These are phyloP conservation scores for Drosophila histrio DNA, from an alignment of 2,888 invertebrate species.

Conservation along the genomic window DNA sequence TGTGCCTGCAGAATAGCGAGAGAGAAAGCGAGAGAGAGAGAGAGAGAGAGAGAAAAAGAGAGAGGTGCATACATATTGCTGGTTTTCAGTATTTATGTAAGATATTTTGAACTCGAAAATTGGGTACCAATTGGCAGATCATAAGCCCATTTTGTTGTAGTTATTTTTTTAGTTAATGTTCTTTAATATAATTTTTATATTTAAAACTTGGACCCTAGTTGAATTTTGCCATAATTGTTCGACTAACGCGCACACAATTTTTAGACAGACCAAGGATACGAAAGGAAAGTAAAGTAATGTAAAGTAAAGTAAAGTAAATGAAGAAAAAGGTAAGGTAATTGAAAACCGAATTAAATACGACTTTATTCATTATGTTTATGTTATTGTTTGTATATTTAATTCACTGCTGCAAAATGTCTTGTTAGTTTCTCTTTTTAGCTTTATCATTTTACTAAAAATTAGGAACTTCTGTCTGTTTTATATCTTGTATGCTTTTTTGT, in stretches of 20 bases:
- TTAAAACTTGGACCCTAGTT: constrained; percentile 81
- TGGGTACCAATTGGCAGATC: constrained; percentile 64
- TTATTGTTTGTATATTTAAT: constrained; percentile 51
- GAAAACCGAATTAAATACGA: constrained; percentile 3
- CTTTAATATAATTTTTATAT: constrained; percentile 61
- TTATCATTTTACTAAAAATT: constrained; percentile 74
- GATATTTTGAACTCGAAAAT: constrained; percentile 41
- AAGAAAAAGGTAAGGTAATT: constrained; percentile 41
- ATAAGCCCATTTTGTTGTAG: constrained; percentile 33
- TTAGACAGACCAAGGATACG: constrained; percentile 58
- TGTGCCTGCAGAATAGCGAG: constrained; percentile 1
- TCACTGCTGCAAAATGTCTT: constrained; percentile 72
- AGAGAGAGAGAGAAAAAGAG: constrained; percentile 29
- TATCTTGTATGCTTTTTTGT: constrained; percentile 45
- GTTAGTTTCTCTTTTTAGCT: constrained; percentile 56
- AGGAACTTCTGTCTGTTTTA: constrained; percentile 76
- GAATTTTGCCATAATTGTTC: constrained; percentile 69
- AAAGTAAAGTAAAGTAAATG: constrained; percentile 38
- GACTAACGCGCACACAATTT: constrained; percentile 53
- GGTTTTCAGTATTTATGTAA: constrained; percentile 19
- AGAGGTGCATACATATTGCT: constrained; percentile 24
- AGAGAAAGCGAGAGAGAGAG: not conserved
- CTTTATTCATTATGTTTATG: constrained; percentile 10
- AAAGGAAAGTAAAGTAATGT: constrained; percentile 40
- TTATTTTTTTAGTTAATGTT: constrained; percentile 20